These are phyloP conservation scores for Galagoides demidoff DNA, from an alignment of 2,797 vertebrate genomes.

Conservation along the genomic window DNA sequence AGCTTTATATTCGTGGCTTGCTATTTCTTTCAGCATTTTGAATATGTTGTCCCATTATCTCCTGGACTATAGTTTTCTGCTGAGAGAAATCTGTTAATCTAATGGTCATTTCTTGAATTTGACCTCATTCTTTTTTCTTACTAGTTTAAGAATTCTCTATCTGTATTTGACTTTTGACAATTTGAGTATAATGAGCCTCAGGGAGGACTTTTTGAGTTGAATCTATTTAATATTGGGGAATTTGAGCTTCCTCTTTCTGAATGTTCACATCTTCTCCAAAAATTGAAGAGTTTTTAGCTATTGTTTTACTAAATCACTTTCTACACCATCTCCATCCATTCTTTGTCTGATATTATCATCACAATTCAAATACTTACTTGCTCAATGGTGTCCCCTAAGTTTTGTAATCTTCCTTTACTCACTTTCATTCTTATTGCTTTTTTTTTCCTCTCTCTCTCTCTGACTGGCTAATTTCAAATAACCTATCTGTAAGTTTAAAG, in stretches of 20 bases:
- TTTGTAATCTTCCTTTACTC: background rate
- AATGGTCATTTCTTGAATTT: background rate
- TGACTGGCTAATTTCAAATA: too few species aligned
- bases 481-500: background rate
- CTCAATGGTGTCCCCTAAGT: background rate
- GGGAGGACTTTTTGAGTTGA: background rate
- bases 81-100: background rate
- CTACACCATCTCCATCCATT: background rate
- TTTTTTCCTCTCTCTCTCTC: too few species aligned
- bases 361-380: background rate
- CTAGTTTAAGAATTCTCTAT: background rate
- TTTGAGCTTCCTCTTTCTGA: background rate
- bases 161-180: background rate
- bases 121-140: background rate
- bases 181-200: background rate
- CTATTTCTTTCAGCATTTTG: background rate
- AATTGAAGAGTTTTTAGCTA: background rate
- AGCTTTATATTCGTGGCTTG: background rate
- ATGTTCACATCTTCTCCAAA: background rate
- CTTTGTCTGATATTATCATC: background rate
- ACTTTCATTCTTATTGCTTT: background rate
- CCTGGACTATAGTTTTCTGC: background rate
- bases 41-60: background rate
- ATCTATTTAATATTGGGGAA: background rate
- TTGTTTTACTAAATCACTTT: background rate